Percentiles rank a stretch among this genome's conserved stretches.
These are phyloP conservation scores for Antedon bifida DNA, from an alignment of 35 echinoderm and acorn worm genomes.

Conservation along the genomic window DNA sequence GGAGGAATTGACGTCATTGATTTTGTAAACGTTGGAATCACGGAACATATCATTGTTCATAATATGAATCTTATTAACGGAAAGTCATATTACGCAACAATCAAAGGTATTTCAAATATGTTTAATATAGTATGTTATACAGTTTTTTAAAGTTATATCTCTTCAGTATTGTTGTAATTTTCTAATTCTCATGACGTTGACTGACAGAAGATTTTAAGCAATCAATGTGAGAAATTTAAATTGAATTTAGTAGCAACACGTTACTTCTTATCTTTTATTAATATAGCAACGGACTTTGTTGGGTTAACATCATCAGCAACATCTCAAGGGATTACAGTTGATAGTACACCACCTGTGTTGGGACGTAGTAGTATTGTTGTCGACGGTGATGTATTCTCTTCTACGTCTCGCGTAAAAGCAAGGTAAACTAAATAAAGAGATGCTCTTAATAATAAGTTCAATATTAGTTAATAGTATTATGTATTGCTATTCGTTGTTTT, in stretches of 20 bases:
- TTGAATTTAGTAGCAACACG: too few species aligned
- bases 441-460: too few species aligned
- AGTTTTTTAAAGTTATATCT: too few species aligned
- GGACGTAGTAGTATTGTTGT: neutral
- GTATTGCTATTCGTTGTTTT: neutral
- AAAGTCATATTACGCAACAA: constrained; percentile 14
- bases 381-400: neutral
- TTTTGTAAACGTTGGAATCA: constrained; percentile 12
- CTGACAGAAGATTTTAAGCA: too few species aligned
- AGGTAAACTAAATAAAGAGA: too few species aligned
- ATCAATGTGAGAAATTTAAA: too few species aligned
- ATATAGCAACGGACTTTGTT: too few species aligned
- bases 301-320: neutral
- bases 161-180: too few species aligned
- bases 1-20: constrained; percentile 8
- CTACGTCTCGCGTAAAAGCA: too few species aligned
- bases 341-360: neutral
- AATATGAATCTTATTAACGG: constrained; percentile 15
- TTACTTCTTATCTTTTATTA: too few species aligned
- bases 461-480: too few species aligned
- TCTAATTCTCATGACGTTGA: too few species aligned
- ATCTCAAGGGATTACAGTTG: neutral
- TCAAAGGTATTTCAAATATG: constrained; percentile 11
- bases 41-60: neutral
- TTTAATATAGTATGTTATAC: neutral